Evolutionary conservation across 2,888 invertebrate genomes (phyloP).

Genomic region (Xylota sylvarum): DNA sequence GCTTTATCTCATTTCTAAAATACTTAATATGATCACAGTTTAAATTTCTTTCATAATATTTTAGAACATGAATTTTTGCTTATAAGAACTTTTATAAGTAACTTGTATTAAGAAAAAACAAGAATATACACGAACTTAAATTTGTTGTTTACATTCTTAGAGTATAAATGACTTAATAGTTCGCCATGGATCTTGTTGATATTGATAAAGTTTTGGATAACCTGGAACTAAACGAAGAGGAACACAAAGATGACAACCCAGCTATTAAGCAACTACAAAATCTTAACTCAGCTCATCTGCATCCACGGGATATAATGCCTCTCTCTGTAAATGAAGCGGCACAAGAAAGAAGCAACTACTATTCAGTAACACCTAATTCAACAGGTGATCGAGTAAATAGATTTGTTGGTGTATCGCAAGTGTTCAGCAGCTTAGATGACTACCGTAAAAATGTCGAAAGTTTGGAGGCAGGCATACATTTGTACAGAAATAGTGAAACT

Average conservation of each 20-base stretch:
- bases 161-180: slow-evolving; percentile 40
- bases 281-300: not conserved
- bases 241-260: slow-evolving; percentile 63
- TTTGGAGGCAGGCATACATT: slow-evolving; percentile 75
- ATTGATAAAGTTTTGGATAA: slow-evolving; percentile 94
- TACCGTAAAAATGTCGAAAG: slow-evolving; percentile 85
- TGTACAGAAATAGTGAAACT: slow-evolving; percentile 36
- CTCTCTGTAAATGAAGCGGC: not conserved
- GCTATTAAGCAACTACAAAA: slow-evolving; percentile 22
- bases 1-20: no score
- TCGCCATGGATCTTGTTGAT: slow-evolving; percentile 87
- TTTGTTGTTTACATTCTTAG: not conserved
- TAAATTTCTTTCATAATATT: no score
- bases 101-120: no score
- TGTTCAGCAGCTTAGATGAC: slow-evolving; percentile 88
- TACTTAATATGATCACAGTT: no score
- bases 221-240: slow-evolving; percentile 90
- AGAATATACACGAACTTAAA: not conserved
- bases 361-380: not conserved
- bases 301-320: slow-evolving; percentile 6
- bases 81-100: no score
- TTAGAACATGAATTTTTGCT: no score
- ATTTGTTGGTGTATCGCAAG: slow-evolving; percentile 87
- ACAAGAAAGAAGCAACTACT: not conserved
- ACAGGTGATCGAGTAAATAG: slow-evolving; percentile 81